phyloP scores from a whole-genome alignment of 2,888 invertebrate species.

The Pachycephus smyrnensis region DNA sequence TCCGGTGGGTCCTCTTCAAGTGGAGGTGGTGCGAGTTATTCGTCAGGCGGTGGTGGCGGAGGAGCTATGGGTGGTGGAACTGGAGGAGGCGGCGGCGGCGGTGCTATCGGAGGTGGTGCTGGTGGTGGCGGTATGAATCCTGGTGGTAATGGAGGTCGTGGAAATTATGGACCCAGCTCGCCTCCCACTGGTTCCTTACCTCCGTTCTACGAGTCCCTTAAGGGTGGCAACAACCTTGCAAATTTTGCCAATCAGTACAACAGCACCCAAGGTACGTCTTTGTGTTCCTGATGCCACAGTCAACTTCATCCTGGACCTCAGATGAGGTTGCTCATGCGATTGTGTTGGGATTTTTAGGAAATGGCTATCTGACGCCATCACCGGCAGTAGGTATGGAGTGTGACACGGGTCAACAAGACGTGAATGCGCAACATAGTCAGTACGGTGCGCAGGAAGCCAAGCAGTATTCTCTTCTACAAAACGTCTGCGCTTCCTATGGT shows the following conservation, averaged over 20 bases:
- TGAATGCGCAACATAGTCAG: slow-evolving; percentile 63
- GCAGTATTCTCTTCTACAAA: slow-evolving; percentile 84
- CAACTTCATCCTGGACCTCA: not conserved
- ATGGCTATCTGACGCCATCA: slow-evolving; percentile 77
- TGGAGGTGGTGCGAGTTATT: slow-evolving; percentile 64
- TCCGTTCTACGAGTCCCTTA: slow-evolving; percentile 90
- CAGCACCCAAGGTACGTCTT: slow-evolving; percentile 59
- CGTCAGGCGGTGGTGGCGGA: slow-evolving; percentile 71
- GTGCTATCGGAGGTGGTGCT: slow-evolving; percentile 72
- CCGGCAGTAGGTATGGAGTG: slow-evolving; percentile 81
- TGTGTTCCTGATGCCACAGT: not conserved
- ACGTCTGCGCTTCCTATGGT: slow-evolving; percentile 82
- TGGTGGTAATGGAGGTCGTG: slow-evolving; percentile 81
- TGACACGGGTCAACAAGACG: slow-evolving; percentile 76
- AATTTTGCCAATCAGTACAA: slow-evolving; percentile 76
- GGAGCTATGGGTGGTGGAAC: slow-evolving; percentile 71
- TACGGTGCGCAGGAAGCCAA: slow-evolving; percentile 70
- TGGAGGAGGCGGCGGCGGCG: slow-evolving; percentile 70
- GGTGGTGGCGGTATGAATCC: slow-evolving; percentile 81
- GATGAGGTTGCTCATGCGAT: not conserved
- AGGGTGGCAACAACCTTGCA: slow-evolving; percentile 80
- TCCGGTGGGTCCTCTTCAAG: slow-evolving; percentile 51
- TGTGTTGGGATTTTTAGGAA: slow-evolving; percentile 57
- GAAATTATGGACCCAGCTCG: slow-evolving; percentile 89
- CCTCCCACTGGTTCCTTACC: slow-evolving; percentile 89